These are phyloP conservation scores for Babylonia areolata DNA, from an alignment of 1,140 invertebrate species.

Conservation along the genomic window DNA sequence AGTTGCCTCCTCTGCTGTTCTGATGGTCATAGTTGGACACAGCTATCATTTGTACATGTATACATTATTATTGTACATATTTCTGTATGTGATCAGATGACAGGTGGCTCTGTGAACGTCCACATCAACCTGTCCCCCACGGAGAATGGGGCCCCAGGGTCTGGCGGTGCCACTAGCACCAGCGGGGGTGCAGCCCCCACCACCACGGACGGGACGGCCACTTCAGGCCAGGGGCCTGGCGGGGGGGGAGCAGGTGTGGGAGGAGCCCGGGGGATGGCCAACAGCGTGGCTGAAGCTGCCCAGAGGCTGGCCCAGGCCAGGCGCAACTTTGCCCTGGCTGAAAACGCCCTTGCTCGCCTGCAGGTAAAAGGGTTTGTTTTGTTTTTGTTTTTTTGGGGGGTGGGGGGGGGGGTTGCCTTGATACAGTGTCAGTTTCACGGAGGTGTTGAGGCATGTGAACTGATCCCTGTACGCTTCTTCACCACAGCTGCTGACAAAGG, in stretches of 20 bases:
- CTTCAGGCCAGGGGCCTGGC: background rate
- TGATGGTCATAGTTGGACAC: too few species aligned
- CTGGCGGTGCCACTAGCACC: background rate
- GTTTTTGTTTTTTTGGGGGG: too few species aligned
- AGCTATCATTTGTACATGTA: too few species aligned
- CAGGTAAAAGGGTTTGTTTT: conserved; percentile 53
- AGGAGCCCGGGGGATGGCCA: background rate
- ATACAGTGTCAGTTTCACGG: too few species aligned
- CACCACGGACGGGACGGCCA: background rate
- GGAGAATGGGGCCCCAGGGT: background rate
- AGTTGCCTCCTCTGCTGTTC: too few species aligned
- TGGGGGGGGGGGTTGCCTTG: too few species aligned
- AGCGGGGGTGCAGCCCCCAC: background rate
- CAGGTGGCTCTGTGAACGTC: conserved; percentile 75
- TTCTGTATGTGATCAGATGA: conserved; percentile 57
- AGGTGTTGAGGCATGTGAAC: too few species aligned
- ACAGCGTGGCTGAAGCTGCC: background rate
- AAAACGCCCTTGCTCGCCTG: conserved; percentile 64
- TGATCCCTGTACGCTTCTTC: too few species aligned
- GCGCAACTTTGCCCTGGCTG: conserved; percentile 70
- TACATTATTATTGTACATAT: too few species aligned
- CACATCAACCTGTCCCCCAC: conserved; percentile 75
- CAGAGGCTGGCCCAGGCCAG: conserved; percentile 66
- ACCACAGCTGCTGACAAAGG: too few species aligned
- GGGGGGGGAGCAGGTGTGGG: background rate